Percentiles rank a stretch among this genome's conserved stretches.
phyloP scores from a whole-genome alignment of 2,888 invertebrate genomes.

The Therioaphis trifolii region DNA sequence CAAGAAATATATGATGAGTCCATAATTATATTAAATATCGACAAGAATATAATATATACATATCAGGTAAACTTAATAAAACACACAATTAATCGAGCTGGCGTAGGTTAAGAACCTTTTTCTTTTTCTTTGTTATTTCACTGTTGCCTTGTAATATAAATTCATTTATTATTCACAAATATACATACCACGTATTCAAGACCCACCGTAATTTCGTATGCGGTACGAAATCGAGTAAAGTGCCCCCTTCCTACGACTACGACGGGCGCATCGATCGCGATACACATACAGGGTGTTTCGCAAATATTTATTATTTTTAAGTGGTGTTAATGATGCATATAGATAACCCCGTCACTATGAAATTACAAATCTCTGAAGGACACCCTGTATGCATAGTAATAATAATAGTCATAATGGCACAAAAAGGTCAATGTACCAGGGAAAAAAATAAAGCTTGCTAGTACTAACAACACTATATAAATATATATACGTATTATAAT shows the following conservation, averaged over 20 bases:
- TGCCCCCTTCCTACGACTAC: neutral
- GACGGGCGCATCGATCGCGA: conserved; percentile 21
- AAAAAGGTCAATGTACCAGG: conserved; percentile 50
- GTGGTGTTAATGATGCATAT: neutral
- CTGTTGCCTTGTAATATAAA: neutral
- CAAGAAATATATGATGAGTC: no score
- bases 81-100: conserved; percentile 17
- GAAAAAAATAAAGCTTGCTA: conserved; percentile 25
- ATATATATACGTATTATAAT: neutral
- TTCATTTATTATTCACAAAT: conserved; percentile 44
- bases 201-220: conserved; percentile 26
- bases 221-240: conserved; percentile 38
- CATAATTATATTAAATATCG: no score
- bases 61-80: neutral
- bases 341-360: no score
- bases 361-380: no score
- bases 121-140: neutral
- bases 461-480: neutral
- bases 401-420: conserved; percentile 16
- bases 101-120: neutral
- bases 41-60: no score
- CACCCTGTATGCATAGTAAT: neutral
- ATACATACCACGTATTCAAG: neutral
- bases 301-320: neutral
- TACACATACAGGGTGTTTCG: neutral